phyloP scores from a whole-genome alignment of 2,113 vertebrate genomes.

The Zosterops borbonicus region DNA sequence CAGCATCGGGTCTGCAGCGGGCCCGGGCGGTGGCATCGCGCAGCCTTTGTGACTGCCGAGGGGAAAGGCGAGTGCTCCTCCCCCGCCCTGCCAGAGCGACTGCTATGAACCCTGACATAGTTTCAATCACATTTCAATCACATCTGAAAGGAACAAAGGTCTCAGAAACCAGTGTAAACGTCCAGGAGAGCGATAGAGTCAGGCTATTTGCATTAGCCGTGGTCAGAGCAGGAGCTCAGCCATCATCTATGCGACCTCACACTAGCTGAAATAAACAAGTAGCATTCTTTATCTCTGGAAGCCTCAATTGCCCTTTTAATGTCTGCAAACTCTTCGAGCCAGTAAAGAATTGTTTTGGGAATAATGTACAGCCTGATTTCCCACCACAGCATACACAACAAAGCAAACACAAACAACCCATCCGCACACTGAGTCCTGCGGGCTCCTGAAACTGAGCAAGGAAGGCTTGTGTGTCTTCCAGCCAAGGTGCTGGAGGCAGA shows the following conservation, averaged over 20 bases:
- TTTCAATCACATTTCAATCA: neutral
- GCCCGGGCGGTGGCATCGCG: accelerated
- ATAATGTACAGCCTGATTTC: neutral
- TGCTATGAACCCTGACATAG: neutral
- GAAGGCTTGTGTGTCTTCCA: neutral
- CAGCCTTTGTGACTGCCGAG: accelerated
- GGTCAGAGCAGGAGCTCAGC: neutral
- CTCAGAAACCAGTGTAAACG: neutral
- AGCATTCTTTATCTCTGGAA: neutral
- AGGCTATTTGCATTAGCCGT: neutral
- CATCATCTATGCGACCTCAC: neutral
- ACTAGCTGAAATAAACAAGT: neutral
- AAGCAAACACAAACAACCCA: neutral
- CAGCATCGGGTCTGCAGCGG: neutral
- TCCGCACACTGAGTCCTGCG: accelerated
- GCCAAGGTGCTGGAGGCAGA: neutral
- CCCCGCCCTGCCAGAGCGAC: neutral
- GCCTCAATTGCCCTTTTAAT: neutral
- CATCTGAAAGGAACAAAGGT: neutral
- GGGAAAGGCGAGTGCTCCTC: neutral
- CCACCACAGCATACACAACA: neutral
- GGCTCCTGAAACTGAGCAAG: neutral
- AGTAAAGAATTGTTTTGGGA: neutral
- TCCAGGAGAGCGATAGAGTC: neutral
- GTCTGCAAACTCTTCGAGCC: neutral